phyloP scores from a whole-genome alignment of 2,888 invertebrate genomes.

The Tipula vernalis region DNA sequence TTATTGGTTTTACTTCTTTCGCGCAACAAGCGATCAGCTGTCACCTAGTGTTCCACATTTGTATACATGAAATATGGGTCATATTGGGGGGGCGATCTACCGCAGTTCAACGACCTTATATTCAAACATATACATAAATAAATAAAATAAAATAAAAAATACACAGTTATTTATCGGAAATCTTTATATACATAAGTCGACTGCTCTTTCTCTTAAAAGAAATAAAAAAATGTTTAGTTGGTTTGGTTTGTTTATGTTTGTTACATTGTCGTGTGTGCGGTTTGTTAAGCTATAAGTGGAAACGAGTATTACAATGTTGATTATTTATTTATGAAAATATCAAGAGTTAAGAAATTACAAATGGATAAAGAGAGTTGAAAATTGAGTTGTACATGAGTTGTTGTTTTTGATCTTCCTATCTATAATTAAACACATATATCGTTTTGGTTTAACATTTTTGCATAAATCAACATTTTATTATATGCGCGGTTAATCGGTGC shows the following conservation, averaged over 20 bases:
- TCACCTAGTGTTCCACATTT: constrained; percentile 30
- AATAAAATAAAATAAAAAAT: neutral
- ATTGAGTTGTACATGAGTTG: neutral
- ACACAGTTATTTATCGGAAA: constrained; percentile 17
- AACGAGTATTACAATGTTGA: neutral
- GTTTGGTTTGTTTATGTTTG: neutral
- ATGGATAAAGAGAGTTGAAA: neutral
- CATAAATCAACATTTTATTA: too few species aligned
- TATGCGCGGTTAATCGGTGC: too few species aligned
- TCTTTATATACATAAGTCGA: neutral
- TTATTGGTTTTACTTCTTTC: neutral
- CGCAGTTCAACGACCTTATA: constrained; percentile 25
- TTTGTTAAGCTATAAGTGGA: neutral
- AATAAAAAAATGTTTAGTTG: neutral
- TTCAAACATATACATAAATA: neutral
- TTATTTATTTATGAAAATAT: neutral
- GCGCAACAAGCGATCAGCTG: constrained; percentile 24
- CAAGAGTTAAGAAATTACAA: neutral
- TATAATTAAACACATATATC: too few species aligned
- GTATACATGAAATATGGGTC: constrained; percentile 25
- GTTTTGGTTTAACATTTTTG: too few species aligned
- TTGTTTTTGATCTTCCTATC: neutral
- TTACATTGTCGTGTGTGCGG: neutral
- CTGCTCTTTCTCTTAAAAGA: neutral
- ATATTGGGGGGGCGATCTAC: constrained; percentile 16